Evolutionary conservation across 2,113 vertebrate genomes (phyloP).

Genomic region (Tetraodon nigroviridis): DNA sequence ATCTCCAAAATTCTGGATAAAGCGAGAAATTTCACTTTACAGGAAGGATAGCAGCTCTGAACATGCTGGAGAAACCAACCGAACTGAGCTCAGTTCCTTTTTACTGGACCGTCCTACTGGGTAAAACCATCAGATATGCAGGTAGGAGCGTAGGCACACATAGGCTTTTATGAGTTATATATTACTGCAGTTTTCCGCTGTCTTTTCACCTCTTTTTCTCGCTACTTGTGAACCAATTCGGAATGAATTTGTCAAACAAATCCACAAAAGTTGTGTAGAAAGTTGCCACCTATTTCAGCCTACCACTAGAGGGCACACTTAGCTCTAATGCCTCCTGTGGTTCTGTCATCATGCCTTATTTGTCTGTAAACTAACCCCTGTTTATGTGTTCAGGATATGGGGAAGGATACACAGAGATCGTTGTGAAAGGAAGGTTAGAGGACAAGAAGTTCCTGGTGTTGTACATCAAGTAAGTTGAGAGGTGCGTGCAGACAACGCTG

Average conservation of each 20-base stretch:
- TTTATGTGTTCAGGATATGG: slow-evolving; percentile 71
- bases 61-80: slow-evolving; percentile 72
- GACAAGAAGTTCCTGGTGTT: slow-evolving; percentile 79
- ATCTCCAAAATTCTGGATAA: too few species aligned
- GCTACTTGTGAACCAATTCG: too few species aligned
- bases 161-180: too few species aligned
- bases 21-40: slow-evolving; percentile 5
- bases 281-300: too few species aligned
- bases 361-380: background rate
- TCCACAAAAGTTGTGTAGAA: too few species aligned
- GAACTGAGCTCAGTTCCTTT: slow-evolving; percentile 77
- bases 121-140: slow-evolving; percentile 78
- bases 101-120: slow-evolving; percentile 81
- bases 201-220: background rate
- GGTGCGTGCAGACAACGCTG: too few species aligned
- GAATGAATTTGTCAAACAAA: too few species aligned
- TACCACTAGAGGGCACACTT: too few species aligned
- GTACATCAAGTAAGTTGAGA: slow-evolving; percentile 80
- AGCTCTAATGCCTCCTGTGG: too few species aligned
- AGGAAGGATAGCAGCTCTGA: slow-evolving; percentile 79
- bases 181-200: too few species aligned
- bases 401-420: slow-evolving; percentile 76
- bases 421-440: slow-evolving; percentile 76
- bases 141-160: slow-evolving; percentile 54
- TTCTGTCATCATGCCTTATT: too few species aligned